These are phyloP conservation scores for Drosophila maculinotata DNA, from an alignment of 2,888 invertebrate genomes.

Conservation along the genomic window DNA sequence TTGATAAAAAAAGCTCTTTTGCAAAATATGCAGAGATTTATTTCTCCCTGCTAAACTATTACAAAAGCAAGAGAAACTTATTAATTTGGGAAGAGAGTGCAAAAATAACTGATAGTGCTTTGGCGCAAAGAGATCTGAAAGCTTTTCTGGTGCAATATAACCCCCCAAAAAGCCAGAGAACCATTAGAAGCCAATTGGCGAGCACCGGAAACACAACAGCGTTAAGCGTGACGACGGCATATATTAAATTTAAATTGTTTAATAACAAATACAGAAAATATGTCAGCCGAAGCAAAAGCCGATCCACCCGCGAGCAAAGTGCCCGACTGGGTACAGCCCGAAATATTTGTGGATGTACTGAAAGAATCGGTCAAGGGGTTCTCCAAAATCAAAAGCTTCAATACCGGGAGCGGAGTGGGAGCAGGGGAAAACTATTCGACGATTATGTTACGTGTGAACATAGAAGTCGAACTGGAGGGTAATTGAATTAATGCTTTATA, in stretches of 20 bases:
- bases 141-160: conserved; percentile 4
- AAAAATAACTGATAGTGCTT: neutral
- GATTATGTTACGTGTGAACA: conserved; percentile 70
- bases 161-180: neutral
- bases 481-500: conserved; percentile 4
- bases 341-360: conserved; percentile 52
- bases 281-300: conserved; percentile 35
- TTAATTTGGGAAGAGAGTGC: neutral
- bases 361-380: conserved; percentile 47
- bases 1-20: neutral
- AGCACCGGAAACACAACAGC: neutral
- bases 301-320: conserved; percentile 19
- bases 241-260: neutral
- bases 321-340: conserved; percentile 57
- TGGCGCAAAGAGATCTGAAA: conserved; percentile 7
- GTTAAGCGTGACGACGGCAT: no score
- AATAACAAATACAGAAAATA: conserved; percentile 10
- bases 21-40: neutral
- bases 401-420: conserved; percentile 50
- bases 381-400: conserved; percentile 50
- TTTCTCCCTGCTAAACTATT: neutral
- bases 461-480: conserved; percentile 76
- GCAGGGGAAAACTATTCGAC: conserved; percentile 83
- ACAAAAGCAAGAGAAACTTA: neutral
- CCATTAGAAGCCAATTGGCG: conserved; percentile 17